Percentiles rank a stretch among this genome's conserved stretches.
These are phyloP conservation scores for Hyla sarda DNA, from an alignment of 2,113 vertebrate genomes.

Conservation along the genomic window DNA sequence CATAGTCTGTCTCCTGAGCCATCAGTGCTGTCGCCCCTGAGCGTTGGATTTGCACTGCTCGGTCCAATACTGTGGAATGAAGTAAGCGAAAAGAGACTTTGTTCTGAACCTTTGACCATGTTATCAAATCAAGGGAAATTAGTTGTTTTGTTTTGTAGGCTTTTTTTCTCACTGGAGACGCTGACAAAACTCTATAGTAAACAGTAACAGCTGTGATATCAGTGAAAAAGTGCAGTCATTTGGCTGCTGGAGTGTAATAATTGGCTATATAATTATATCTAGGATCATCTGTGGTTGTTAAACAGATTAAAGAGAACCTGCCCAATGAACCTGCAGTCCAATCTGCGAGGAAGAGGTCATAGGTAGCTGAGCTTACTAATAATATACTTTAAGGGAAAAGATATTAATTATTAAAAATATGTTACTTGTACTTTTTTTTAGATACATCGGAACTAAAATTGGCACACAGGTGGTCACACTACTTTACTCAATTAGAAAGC, in stretches of 20 bases:
- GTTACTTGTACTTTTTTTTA: no score
- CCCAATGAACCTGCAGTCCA: background rate
- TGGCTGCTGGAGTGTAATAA: background rate
- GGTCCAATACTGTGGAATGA: background rate
- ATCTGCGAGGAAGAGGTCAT: no score
- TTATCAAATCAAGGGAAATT: slow-evolving; percentile 45
- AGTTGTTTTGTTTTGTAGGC: background rate
- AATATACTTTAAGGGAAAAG: no score
- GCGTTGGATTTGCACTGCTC: background rate
- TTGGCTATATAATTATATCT: background rate
- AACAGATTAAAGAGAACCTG: background rate
- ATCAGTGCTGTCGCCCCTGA: slow-evolving; percentile 43
- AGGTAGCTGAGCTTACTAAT: no score
- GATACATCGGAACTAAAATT: no score
- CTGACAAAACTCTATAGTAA: slow-evolving; percentile 16
- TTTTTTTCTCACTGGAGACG: slow-evolving; percentile 15
- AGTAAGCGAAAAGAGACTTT: slow-evolving; percentile 19
- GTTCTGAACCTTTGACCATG: slow-evolving; percentile 53
- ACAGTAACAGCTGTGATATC: background rate
- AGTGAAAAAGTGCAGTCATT: background rate
- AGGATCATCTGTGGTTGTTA: background rate
- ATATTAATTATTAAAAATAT: no score
- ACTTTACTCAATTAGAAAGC: no score
- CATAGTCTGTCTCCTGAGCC: slow-evolving; percentile 23
- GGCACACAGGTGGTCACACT: no score